Conservation (phyloP, 1,140 invertebrate species). For the Cyphomyrmex costatus region DNA sequence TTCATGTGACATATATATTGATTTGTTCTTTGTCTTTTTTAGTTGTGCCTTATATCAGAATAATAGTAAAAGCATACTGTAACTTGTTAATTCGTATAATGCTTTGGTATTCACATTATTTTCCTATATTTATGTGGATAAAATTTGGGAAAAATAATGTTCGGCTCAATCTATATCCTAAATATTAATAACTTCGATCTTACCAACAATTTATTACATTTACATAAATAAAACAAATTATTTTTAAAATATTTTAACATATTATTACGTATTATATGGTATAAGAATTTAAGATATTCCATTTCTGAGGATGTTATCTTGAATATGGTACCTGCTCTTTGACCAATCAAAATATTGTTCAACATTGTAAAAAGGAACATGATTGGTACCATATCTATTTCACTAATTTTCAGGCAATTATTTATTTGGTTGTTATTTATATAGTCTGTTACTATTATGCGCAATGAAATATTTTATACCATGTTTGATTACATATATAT, state of each 20-base stretch:
- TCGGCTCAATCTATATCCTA: neutral
- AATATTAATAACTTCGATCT: neutral
- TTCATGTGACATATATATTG: neutral
- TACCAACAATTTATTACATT: neutral
- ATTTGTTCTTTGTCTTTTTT: slow-evolving; percentile 21
- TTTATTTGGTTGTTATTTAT: too few species aligned
- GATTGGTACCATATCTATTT: too few species aligned
- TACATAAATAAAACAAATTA: neutral
- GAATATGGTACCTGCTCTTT: too few species aligned
- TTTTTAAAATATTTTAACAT: neutral
- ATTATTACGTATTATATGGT: neutral
- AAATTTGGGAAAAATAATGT: slow-evolving; percentile 33
- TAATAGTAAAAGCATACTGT: slow-evolving; percentile 31
- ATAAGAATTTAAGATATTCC: too few species aligned
- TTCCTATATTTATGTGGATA: slow-evolving; percentile 57
- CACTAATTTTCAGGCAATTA: too few species aligned
- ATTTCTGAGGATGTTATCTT: too few species aligned
- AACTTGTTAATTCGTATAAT: neutral
- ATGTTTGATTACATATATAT: too few species aligned
- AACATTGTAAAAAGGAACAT: too few species aligned
- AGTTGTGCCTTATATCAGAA: slow-evolving; percentile 73
- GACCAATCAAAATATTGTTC: too few species aligned
- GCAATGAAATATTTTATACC: too few species aligned
- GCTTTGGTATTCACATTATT: slow-evolving; percentile 52
- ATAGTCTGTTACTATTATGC: too few species aligned